Evolutionary conservation across 2,888 invertebrate genomes (phyloP).

Genomic region (Athalia circularis): DNA sequence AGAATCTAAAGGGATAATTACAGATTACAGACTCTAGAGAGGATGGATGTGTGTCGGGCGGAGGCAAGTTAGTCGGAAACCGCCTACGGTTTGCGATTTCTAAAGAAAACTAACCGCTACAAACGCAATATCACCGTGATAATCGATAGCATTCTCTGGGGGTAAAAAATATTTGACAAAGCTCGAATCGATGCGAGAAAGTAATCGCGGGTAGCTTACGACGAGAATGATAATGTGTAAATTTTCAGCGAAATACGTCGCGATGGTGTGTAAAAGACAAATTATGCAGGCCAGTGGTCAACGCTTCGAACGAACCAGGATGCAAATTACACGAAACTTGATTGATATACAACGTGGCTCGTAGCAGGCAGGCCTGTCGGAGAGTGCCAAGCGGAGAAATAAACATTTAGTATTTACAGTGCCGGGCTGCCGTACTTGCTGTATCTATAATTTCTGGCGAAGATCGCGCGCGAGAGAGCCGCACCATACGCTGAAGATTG

Average conservation of each 20-base stretch:
- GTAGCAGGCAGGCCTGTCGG: slow-evolving; percentile 43
- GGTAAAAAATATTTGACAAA: not conserved
- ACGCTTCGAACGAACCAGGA: slow-evolving; percentile 36
- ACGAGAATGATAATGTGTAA: not conserved
- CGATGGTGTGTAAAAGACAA: slow-evolving; percentile 38
- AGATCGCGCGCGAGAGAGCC: not conserved
- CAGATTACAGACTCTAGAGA: slow-evolving; percentile 66
- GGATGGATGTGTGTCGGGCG: slow-evolving; percentile 69
- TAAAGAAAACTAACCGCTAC: not conserved
- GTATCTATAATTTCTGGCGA: slow-evolving; percentile 27
- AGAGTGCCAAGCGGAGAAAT: slow-evolving; percentile 45
- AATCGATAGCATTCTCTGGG: not conserved
- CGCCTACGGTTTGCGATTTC: slow-evolving; percentile 25
- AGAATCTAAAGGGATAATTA: slow-evolving; percentile 63
- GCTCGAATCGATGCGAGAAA: not conserved
- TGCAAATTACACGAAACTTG: slow-evolving; percentile 45
- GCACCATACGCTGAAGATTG: not conserved
- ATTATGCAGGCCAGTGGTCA: slow-evolving; percentile 34
- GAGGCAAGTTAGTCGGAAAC: slow-evolving; percentile 47
- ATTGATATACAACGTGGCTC: slow-evolving; percentile 43
- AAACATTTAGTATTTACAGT: slow-evolving; percentile 45
- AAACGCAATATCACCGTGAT: not conserved
- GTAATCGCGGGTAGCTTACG: not conserved
- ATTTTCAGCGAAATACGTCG: slow-evolving; percentile 30
- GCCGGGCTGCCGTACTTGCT: slow-evolving; percentile 18